Percentiles rank a stretch among this genome's conserved stretches.
phyloP scores from a whole-genome alignment of 2,797 vertebrate species.

The Miichthys miiuy region DNA sequence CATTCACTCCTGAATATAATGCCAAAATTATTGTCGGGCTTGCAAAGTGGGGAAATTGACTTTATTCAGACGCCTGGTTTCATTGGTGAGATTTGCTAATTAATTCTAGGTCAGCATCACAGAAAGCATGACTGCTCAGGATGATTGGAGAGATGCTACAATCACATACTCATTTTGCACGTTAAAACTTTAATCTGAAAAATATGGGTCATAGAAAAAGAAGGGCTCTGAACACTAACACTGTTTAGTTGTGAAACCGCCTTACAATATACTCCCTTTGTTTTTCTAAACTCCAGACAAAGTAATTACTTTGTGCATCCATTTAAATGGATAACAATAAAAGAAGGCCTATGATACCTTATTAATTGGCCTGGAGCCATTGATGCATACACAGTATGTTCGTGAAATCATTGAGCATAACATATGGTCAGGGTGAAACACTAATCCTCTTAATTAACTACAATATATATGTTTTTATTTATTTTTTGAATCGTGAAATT shows the following conservation, averaged over 20 bases:
- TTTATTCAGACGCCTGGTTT: conserved; percentile 32
- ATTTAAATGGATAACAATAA: background rate
- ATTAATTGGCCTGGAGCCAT: conserved; percentile 1
- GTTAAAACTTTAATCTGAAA: background rate
- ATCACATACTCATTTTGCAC: background rate
- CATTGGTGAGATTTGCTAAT: conserved; percentile 14
- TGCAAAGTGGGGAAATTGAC: conserved; percentile 19
- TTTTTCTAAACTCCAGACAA: background rate
- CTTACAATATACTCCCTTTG: background rate
- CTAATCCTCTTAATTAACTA: conserved; percentile 1
- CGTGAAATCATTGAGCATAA: conserved; percentile 1
- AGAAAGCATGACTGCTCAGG: conserved; percentile 1
- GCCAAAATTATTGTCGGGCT: conserved; percentile 3
- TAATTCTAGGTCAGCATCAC: background rate
- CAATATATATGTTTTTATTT: background rate
- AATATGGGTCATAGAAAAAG: background rate
- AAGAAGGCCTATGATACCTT: conserved; percentile 2
- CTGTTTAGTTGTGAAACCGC: background rate
- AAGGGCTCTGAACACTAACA: background rate
- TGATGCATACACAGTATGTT: background rate
- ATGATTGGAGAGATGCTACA: background rate
- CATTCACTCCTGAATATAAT: conserved; percentile 27
- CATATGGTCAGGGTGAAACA: background rate
- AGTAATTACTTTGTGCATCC: background rate
- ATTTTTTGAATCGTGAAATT: background rate